A percentile compares a stretch with the other conserved stretches of the same genome.
phyloP scores from a whole-genome alignment of 2,113 vertebrate genomes.

The Amia ocellicauda region DNA sequence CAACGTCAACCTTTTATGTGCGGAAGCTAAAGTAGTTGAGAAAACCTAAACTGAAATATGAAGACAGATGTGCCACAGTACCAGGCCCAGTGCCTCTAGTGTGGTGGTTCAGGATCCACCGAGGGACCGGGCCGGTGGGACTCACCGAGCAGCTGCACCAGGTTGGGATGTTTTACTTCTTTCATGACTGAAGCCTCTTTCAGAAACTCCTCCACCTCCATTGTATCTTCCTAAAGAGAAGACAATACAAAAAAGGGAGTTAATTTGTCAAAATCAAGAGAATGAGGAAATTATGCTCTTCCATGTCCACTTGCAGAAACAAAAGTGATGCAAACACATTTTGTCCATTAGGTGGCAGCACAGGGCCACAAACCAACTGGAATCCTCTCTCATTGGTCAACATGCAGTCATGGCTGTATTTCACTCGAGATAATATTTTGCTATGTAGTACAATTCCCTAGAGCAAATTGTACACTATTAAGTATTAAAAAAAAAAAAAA shows the following conservation, averaged over 20 bases:
- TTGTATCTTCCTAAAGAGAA: conserved; percentile 86
- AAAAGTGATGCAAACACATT: background rate
- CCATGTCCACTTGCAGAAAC: background rate
- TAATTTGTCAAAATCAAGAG: too few species aligned
- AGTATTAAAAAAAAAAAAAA: background rate
- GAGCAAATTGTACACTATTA: background rate
- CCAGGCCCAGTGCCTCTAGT: too few species aligned
- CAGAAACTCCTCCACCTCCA: conserved; percentile 97
- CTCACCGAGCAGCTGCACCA: conserved; percentile 84
- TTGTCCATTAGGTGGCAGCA: conserved; percentile 46
- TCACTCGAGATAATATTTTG: background rate
- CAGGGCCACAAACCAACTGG: conserved; percentile 18
- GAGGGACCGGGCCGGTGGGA: too few species aligned
- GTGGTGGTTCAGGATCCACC: too few species aligned
- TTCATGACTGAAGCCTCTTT: conserved; percentile 99
- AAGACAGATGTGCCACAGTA: too few species aligned
- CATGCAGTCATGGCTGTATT: too few species aligned
- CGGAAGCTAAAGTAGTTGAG: too few species aligned
- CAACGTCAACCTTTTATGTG: too few species aligned
- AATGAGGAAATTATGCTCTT: background rate
- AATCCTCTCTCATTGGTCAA: too few species aligned
- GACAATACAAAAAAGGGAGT: conserved; percentile 8
- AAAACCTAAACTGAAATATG: too few species aligned
- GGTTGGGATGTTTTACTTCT: conserved; percentile 96
- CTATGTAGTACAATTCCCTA: background rate